A percentile compares a stretch with the other conserved stretches of the same genome.
These are phyloP conservation scores for Lucinisca nassula DNA, from an alignment of 2,888 invertebrate species.

Conservation along the genomic window DNA sequence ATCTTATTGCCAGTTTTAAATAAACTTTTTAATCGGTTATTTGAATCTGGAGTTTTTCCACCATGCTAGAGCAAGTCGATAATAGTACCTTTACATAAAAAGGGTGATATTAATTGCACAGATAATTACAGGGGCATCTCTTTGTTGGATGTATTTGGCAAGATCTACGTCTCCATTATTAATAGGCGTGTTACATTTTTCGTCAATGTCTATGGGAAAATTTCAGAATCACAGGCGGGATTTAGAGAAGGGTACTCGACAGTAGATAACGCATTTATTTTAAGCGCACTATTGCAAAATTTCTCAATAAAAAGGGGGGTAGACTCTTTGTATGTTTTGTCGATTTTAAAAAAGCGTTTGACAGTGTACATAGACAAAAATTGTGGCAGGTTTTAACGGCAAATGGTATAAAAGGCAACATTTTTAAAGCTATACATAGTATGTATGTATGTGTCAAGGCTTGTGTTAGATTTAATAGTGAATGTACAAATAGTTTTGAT, in stretches of 20 bases:
- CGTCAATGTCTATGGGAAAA: neutral
- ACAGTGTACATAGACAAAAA: constrained; percentile 12
- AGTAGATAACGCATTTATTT: constrained; percentile 36
- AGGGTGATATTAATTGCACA: neutral
- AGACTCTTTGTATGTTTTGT: constrained; percentile 32
- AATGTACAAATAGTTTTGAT: neutral
- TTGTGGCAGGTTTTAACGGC: constrained; percentile 3
- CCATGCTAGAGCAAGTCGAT: neutral
- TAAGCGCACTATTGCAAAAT: constrained; percentile 20
- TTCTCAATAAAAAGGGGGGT: constrained; percentile 17
- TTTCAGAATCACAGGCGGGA: neutral
- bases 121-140: neutral
- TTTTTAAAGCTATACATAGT: neutral
- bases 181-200: neutral
- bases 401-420: neutral
- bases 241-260: constrained; percentile 23
- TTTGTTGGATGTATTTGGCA: neutral
- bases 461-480: neutral
- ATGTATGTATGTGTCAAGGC: neutral
- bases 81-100: neutral
- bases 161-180: neutral
- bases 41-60: neutral
- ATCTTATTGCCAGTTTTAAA: neutral
- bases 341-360: constrained; percentile 36
- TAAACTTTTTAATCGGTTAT: neutral